Evolutionary conservation across 2,113 vertebrate species (phyloP), one percentile per base, ranked within the genome.

Genomic region (Raja brachyura): DNA sequence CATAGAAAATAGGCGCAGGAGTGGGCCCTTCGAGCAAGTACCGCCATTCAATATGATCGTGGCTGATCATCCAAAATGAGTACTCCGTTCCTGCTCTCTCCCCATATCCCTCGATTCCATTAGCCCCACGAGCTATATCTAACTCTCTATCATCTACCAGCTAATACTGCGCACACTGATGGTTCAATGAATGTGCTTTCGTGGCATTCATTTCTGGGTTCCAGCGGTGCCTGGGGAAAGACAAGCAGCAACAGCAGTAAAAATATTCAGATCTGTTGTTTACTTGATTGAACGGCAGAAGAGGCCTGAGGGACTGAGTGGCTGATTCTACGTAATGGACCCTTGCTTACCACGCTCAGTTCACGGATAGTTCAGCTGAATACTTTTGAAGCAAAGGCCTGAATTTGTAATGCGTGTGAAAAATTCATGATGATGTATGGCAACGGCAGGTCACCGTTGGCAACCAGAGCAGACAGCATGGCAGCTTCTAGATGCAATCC

Each of bases 401-500:
- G 78, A 81, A 54, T 61, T 61, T n/a, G 25, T 86, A 86, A 86
- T 61, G 56, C 22, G 25, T 86, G 56, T 86, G 81, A 86, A 86
- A 86, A 86, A 86, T 86, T 86, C 22, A 86, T 86, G 54, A n/a
- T 61, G 81, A 86, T 61, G 25, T 86, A 16, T 11, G 61, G 81
- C 59, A 61, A 86, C n/a, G 54, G 48, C 54, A 22, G 28, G 20
- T 28, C 20, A 85, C 20, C 81, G 56, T 10, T 28, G 4, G 22
- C 81, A 85, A 6, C 11, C 56, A 61, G 14, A 86, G 81, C 28
- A 86, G 0, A 48, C 39, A 48, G 39, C 39, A 48, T 48, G 39
- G 39, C 39, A 48, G 39, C 39, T 48, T 48, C 39, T 48, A 48
- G 39, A 48, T 48, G 39, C 39, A 48, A 48, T 48, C 39, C 39